phyloP scores from a whole-genome alignment of 2,113 vertebrate genomes.

The Myrmophylax atrothorax region DNA sequence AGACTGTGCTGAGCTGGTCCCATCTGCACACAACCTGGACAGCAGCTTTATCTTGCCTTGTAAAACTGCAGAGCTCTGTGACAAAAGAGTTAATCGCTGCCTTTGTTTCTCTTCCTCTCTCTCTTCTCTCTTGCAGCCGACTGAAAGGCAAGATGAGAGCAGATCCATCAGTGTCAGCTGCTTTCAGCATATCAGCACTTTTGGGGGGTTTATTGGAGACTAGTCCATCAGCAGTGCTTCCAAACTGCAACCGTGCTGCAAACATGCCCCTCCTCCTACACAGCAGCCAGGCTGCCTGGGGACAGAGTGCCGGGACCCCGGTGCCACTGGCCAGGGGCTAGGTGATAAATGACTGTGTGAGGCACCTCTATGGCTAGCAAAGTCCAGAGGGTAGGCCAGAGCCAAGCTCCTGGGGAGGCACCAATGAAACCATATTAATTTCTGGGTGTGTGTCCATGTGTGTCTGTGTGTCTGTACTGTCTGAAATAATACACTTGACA shows the following conservation, averaged over 20 bases:
- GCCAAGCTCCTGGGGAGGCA: neutral
- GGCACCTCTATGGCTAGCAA: conserved; percentile 76
- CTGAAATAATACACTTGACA: conserved; percentile 7
- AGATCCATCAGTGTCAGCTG: conserved; percentile 91
- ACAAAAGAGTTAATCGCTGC: conserved; percentile 92
- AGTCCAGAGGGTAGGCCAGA: conserved; percentile 58
- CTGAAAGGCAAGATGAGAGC: conserved; percentile 88
- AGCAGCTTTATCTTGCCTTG: conserved; percentile 85
- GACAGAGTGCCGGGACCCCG: conserved; percentile 61
- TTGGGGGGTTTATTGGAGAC: conserved; percentile 79
- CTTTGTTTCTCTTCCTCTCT: conserved; percentile 79
- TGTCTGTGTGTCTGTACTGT: conserved; percentile 15
- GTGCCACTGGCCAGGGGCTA: conserved; percentile 71
- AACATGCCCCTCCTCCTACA: conserved; percentile 22
- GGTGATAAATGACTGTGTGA: conserved; percentile 82
- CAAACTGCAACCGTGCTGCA: conserved; percentile 81
- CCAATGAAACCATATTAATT: neutral
- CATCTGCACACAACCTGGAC: conserved; percentile 84
- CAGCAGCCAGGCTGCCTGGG: conserved; percentile 73
- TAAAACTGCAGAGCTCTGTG: conserved; percentile 85
- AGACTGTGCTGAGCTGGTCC: conserved; percentile 83
- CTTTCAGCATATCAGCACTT: conserved; percentile 90
- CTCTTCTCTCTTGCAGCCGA: conserved; percentile 74
- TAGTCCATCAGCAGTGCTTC: conserved; percentile 83
- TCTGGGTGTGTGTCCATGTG: neutral